These are phyloP conservation scores for Enteromius radiatus DNA, from an alignment of 2,797 vertebrate genomes.

Conservation along the genomic window DNA sequence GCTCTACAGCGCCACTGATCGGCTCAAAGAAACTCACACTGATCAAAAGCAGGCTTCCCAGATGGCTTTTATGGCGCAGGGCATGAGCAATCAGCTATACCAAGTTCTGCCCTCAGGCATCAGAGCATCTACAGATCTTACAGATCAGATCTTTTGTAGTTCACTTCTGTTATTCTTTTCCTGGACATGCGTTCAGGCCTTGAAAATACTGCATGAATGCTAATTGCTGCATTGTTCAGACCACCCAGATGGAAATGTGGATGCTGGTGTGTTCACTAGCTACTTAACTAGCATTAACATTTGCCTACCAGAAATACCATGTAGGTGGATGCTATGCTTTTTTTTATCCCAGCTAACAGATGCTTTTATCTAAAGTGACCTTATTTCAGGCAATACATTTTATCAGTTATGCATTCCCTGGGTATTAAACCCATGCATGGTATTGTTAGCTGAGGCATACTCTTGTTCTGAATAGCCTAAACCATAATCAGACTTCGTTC, in stretches of 20 bases:
- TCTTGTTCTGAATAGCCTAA: not conserved
- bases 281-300: not conserved
- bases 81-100: not conserved
- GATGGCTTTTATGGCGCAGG: conserved; percentile 13
- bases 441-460: not conserved
- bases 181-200: not conserved
- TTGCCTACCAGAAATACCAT: not conserved
- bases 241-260: conserved; percentile 9
- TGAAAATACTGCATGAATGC: conserved; percentile 9
- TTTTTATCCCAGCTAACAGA: too few relatives aligned
- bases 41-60: conserved; percentile 44
- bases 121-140: conserved; percentile 22
- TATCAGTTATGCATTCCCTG: not conserved
- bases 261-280: not conserved
- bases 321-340: not conserved
- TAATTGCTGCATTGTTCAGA: conserved; percentile 15
- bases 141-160: conserved; percentile 22
- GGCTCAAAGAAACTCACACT: conserved; percentile 17
- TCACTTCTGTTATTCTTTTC: conserved; percentile 12
- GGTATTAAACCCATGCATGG: not conserved
- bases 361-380: not conserved
- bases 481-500: not conserved
- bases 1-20: conserved; percentile 38
- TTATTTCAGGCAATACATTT: not conserved
- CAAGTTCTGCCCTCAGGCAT: conserved; percentile 38